A percentile compares a stretch with the other conserved stretches of the same genome.
phyloP scores from a whole-genome alignment of 2,888 invertebrate species.

The Drosophila mettleri region DNA sequence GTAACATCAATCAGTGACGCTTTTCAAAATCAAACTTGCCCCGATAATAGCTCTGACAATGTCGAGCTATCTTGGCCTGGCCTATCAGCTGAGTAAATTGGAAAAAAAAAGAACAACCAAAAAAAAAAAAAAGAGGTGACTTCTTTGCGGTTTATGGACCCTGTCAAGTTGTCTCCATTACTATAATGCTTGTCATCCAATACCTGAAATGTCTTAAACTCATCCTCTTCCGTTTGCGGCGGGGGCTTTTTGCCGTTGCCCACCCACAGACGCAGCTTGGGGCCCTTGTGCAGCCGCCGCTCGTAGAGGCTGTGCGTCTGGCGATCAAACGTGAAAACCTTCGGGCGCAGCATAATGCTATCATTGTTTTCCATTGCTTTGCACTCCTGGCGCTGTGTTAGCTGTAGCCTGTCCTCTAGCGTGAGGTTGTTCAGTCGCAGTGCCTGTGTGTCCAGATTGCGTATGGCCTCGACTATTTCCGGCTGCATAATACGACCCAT shows the following conservation, averaged over 20 bases:
- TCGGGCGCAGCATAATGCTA: slow-evolving; percentile 63
- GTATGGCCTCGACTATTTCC: slow-evolving; percentile 82
- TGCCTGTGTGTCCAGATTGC: slow-evolving; percentile 78
- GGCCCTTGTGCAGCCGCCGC: slow-evolving; percentile 76
- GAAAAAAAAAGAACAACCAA: too few relatives aligned
- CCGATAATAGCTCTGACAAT: slow-evolving; percentile 24
- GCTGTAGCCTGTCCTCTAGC: slow-evolving; percentile 42
- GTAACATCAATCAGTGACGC: slow-evolving; percentile 34
- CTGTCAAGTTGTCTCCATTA: slow-evolving; percentile 41
- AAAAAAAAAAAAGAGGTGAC: slow-evolving; percentile 4
- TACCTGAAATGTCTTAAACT: slow-evolving; percentile 65
- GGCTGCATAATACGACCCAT: slow-evolving; percentile 71
- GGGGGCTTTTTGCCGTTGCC: slow-evolving; percentile 40
- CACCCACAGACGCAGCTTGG: slow-evolving; percentile 78
- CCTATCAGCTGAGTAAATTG: slow-evolving; percentile 33
- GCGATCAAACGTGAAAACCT: slow-evolving; percentile 44
- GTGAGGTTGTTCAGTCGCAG: slow-evolving; percentile 80
- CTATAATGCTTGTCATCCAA: slow-evolving; percentile 11
- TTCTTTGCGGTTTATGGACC: slow-evolving; percentile 13
- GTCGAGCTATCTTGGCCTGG: slow-evolving; percentile 13
- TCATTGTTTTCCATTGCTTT: slow-evolving; percentile 13
- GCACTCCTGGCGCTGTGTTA: slow-evolving; percentile 35
- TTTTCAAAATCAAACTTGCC: neutral
- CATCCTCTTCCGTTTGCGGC: slow-evolving; percentile 49
- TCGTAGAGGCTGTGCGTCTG: slow-evolving; percentile 71